phyloP scores from a whole-genome alignment of 2,113 vertebrate species.

The Rynchops niger region DNA sequence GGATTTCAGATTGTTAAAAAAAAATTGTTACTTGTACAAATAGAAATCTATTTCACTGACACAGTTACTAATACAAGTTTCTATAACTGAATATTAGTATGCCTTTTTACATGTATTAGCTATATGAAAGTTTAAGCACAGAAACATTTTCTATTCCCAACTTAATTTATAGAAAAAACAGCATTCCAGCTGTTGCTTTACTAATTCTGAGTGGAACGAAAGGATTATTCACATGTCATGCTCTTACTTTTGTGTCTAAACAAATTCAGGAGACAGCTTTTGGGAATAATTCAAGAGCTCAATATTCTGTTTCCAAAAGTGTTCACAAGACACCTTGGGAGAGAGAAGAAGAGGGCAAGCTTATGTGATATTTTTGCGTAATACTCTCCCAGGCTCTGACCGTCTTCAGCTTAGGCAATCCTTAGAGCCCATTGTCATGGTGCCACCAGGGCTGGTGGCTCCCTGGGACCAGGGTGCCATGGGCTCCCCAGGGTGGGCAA shows the following conservation, averaged over 20 bases:
- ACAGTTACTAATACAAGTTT: neutral
- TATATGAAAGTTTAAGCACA: neutral
- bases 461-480: neutral
- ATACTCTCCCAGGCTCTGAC: neutral
- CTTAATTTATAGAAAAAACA: neutral
- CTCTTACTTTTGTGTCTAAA: neutral
- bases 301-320: neutral
- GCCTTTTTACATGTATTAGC: neutral
- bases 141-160: neutral
- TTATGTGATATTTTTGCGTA: neutral
- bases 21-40: neutral
- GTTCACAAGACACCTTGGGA: neutral
- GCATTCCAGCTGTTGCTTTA: neutral
- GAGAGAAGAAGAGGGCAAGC: neutral
- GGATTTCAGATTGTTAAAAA: neutral
- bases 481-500: accelerated
- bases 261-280: neutral
- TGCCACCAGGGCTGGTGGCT: neutral
- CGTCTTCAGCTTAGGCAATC: neutral
- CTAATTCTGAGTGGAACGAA: neutral
- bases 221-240: neutral
- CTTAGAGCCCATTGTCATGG: neutral
- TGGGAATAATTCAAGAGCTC: neutral
- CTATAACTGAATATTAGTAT: neutral
- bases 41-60: neutral